These are phyloP conservation scores for Cryptoprocta ferox DNA, from an alignment of 2,797 vertebrate genomes.

Conservation along the genomic window DNA sequence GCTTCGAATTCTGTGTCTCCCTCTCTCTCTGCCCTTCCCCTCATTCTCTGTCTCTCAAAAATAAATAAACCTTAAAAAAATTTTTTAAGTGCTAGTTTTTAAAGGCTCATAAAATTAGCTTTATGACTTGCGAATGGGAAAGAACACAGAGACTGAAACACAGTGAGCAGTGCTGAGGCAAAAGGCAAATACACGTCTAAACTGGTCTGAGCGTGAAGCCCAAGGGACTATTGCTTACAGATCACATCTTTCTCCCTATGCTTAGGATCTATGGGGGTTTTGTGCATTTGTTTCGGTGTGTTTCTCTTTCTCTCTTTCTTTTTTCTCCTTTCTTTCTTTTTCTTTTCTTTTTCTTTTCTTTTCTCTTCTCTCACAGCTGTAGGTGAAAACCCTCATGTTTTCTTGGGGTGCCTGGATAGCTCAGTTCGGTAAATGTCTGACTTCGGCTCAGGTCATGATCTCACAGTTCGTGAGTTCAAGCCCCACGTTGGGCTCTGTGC, in stretches of 20 bases:
- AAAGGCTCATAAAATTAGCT: neutral
- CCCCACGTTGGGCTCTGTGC: too few species aligned
- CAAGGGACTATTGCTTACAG: accelerated
- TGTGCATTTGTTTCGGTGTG: neutral
- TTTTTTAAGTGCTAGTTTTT: neutral
- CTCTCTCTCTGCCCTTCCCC: too few species aligned
- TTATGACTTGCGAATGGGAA: neutral
- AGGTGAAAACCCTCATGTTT: neutral
- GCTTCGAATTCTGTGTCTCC: too few species aligned
- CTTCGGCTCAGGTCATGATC: too few species aligned
- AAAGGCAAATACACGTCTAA: neutral
- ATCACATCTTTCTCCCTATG: neutral
- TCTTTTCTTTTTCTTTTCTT: neutral
- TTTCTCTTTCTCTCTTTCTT: neutral
- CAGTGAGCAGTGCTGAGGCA: neutral
- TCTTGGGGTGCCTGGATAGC: too few species aligned
- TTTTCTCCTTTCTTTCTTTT: neutral
- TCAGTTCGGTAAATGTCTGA: too few species aligned
- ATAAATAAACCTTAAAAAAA: too few species aligned
- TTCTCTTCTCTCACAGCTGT: neutral
- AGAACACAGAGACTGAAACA: neutral
- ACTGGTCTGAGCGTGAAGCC: neutral
- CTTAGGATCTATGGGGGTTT: neutral
- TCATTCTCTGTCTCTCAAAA: too few species aligned
- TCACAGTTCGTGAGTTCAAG: too few species aligned